Evolutionary conservation across 1,140 invertebrate species (phyloP).

Genomic region (Ladona fulva): DNA sequence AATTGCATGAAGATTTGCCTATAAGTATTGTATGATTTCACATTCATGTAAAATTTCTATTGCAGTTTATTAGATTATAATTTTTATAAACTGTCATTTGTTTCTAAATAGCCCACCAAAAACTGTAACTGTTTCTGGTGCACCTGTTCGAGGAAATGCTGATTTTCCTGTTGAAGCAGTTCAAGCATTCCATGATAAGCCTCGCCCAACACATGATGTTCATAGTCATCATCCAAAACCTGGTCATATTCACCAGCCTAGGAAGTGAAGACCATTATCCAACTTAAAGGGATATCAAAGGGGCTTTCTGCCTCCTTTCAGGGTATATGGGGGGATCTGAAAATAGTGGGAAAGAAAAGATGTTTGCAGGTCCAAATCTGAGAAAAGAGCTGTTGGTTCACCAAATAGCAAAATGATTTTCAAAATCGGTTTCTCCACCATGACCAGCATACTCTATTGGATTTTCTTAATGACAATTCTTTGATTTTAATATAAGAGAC

Average conservation of each 20-base stretch:
- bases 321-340: background rate
- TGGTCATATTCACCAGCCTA: constrained; percentile 58
- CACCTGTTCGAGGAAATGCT: constrained; percentile 66
- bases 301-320: background rate
- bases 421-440: too few species aligned
- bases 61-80: too few species aligned
- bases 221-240: constrained; percentile 49
- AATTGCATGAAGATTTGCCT: too few species aligned
- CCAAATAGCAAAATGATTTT: too few species aligned
- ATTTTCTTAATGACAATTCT: too few species aligned
- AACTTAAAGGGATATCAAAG: background rate
- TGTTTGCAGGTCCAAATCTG: too few species aligned
- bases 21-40: too few species aligned
- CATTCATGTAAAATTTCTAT: too few species aligned
- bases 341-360: too few species aligned
- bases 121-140: constrained; percentile 66
- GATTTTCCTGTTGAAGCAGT: constrained; percentile 83
- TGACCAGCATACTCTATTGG: too few species aligned
- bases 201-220: constrained; percentile 53
- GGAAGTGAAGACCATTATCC: constrained; percentile 50
- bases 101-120: constrained; percentile 53
- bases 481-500: too few species aligned
- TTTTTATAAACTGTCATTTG: background rate
- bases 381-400: too few species aligned
- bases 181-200: constrained; percentile 66